These are phyloP conservation scores for Desmophyllum pertusum DNA, from an alignment of 92 coral and sea anemone species.

Conservation along the genomic window DNA sequence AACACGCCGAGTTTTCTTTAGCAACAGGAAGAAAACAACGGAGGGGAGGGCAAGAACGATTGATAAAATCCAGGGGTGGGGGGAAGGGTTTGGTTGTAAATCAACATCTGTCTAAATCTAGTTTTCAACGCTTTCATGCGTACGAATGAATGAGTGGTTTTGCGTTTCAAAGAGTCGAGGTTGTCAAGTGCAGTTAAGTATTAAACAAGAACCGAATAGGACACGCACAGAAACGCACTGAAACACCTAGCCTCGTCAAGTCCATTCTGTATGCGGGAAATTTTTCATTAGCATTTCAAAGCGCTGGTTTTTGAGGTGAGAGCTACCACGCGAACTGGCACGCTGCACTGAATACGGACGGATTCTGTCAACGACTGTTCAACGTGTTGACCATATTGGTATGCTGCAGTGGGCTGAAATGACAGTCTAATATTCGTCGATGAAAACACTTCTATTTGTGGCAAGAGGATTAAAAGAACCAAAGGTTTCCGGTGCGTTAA, in stretches of 20 bases:
- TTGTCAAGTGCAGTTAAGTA: constrained; percentile 16
- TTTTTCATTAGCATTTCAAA: neutral
- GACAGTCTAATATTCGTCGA: constrained; percentile 29
- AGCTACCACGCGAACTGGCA: constrained; percentile 4
- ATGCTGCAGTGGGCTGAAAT: neutral
- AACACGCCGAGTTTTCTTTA: neutral
- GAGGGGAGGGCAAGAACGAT: constrained; percentile 10
- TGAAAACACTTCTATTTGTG: constrained; percentile 38
- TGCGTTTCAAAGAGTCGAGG: constrained; percentile 27
- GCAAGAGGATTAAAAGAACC: constrained; percentile 35
- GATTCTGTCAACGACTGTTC: constrained; percentile 13
- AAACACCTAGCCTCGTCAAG: neutral
- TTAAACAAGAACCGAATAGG: neutral
- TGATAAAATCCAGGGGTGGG: neutral
- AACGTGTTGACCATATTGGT: constrained; percentile 17
- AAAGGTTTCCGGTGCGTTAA: constrained; percentile 37
- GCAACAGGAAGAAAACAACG: neutral
- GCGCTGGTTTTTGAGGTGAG: constrained; percentile 15
- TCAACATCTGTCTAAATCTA: constrained; percentile 5
- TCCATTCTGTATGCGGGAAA: neutral
- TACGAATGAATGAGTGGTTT: constrained; percentile 33
- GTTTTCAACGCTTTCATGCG: constrained; percentile 36
- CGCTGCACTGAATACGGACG: constrained; percentile 6
- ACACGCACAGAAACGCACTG: neutral
- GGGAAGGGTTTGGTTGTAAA: neutral